phyloP scores from a whole-genome alignment of 2,888 invertebrate species.

The Branchellion lobata region DNA sequence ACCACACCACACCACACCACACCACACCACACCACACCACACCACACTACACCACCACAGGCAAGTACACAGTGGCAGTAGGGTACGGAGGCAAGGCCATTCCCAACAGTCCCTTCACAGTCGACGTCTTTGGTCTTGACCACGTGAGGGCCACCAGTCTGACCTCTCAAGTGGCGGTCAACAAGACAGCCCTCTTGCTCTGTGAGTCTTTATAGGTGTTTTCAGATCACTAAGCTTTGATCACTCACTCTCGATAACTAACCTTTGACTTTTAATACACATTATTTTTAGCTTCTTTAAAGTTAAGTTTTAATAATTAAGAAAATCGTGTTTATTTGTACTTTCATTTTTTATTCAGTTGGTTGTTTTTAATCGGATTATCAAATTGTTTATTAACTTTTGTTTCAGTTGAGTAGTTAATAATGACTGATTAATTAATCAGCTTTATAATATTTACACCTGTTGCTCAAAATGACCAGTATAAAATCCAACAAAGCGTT shows the following conservation, averaged over 20 bases:
- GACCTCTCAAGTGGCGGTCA: constrained; percentile 70
- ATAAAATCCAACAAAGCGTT: too few species aligned
- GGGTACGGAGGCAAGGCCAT: constrained; percentile 61
- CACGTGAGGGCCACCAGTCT: constrained; percentile 81
- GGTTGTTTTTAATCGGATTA: too few species aligned
- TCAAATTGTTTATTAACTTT: too few species aligned
- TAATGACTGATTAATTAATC: too few species aligned
- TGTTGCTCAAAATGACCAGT: too few species aligned
- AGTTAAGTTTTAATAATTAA: too few species aligned
- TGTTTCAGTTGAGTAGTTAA: too few species aligned
- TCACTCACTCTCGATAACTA: constrained; percentile 7
- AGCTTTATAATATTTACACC: too few species aligned
- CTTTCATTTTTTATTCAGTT: too few species aligned
- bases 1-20: constrained; percentile 44
- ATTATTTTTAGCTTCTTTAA: neutral
- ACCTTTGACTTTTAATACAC: neutral
- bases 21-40: constrained; percentile 45
- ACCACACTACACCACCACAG: constrained; percentile 54
- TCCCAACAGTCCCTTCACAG: constrained; percentile 64
- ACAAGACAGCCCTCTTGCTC: constrained; percentile 90
- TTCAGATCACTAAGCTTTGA: neutral
- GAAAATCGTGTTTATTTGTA: too few species aligned
- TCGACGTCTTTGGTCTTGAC: constrained; percentile 72
- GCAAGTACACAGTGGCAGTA: constrained; percentile 66
- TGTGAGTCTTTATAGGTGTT: constrained; percentile 71